phyloP scores from a whole-genome alignment of 2,797 vertebrate genomes.

The Phrynocephalus forsythii region DNA sequence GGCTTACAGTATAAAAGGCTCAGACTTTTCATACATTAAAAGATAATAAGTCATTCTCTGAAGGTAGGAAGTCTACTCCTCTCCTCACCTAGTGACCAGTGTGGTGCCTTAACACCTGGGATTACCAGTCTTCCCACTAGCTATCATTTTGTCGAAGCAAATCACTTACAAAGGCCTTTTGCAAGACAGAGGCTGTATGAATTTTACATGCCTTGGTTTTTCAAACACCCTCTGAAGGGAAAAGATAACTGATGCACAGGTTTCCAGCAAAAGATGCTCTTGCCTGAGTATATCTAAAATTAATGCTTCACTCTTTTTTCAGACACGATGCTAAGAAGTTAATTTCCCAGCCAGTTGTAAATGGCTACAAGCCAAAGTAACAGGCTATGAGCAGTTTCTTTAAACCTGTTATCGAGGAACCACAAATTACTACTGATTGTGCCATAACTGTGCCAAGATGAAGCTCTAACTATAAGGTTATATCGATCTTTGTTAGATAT shows the following conservation, averaged over 20 bases:
- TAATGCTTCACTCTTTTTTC: slow-evolving; percentile 17
- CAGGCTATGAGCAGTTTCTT: slow-evolving; percentile 39
- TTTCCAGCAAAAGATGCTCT: slow-evolving; percentile 11
- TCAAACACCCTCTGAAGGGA: slow-evolving; percentile 16
- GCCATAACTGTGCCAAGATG: slow-evolving; percentile 33
- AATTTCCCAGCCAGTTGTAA: slow-evolving; percentile 8
- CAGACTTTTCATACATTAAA: neutral
- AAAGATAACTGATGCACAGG: neutral
- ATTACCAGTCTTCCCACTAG: neutral
- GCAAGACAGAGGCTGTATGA: slow-evolving; percentile 18
- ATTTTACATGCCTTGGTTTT: neutral
- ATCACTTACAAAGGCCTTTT: neutral
- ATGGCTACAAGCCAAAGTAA: slow-evolving; percentile 41
- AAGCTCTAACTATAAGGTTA: slow-evolving; percentile 60
- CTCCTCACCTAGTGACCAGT: neutral
- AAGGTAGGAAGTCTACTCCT: neutral
- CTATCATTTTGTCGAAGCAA: neutral
- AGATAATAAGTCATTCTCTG: neutral
- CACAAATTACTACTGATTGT: slow-evolving; percentile 61
- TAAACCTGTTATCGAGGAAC: slow-evolving; percentile 54
- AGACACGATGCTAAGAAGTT: slow-evolving; percentile 31
- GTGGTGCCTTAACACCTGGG: neutral
- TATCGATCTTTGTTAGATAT: slow-evolving; percentile 58
- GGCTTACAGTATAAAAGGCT: neutral
- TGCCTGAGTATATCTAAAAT: slow-evolving; percentile 19